Evolutionary conservation across 2,113 vertebrate genomes (phyloP), one percentile per base, ranked within the genome.

Genomic region (Formicarius rufipectus): DNA sequence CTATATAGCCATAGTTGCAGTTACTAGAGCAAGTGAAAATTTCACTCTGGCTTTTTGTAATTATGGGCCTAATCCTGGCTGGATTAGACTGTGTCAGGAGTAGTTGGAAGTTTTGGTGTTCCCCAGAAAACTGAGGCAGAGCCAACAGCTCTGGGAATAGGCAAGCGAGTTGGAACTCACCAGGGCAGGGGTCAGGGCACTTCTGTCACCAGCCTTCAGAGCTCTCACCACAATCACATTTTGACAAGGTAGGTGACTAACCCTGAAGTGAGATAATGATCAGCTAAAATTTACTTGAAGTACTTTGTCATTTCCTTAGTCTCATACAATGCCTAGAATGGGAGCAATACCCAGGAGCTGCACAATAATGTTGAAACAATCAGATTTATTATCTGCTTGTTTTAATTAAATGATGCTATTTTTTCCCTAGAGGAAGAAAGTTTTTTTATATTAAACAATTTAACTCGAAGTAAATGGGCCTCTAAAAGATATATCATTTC

Each of bases 401-500:
- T 94, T 94, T 96, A 96, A 92, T 94, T 94, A 95, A 95, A 84
- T 92, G n/a, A 20, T 3, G 1, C 19, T 88, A 33, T 86, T 88
- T 94, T 55, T 79, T 84, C 76, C 55, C 64, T 30, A 67, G 64
- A 72, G 66, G 45, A 91, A 89, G 52, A 81, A 89, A 47, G 18
- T 23, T 91, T 84, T 74, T 59, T 89, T 75, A 66, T 49, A 35
- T 92, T 45, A 80, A 92, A 85, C n/a, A 45, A 82, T 87, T 90
- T 85, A 85, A 83, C 87, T 87, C 89, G 60, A 90, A 92, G 45
- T 67, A 85, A 96, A 96, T 67, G 72, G 47, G 33, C 42, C 40
- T 53, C 37, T 90, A 78, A 86, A 93, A 95, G 52, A 82, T 52
- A 14, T 24, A 92, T 68, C 3, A 9, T 71, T 82, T 79, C 52